Evolutionary conservation across 2,797 vertebrate species (phyloP).

Genomic region (Parotocinclus haroldoi): DNA sequence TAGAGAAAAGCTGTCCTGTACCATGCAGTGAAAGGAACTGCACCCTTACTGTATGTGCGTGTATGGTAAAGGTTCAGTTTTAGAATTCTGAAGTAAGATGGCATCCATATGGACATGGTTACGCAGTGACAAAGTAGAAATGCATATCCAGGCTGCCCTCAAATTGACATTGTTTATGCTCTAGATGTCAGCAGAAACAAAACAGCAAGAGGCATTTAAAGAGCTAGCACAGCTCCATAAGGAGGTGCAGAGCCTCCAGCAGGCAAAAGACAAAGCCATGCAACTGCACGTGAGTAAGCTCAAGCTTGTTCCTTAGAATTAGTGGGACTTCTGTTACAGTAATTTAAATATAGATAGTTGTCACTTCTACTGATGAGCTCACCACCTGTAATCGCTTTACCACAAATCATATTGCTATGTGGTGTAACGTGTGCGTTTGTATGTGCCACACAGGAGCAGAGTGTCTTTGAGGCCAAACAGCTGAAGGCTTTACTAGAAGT

Average conservation of each 20-base stretch:
- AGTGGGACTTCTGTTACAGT: not conserved
- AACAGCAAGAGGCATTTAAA: constrained; percentile 62
- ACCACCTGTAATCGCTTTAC: constrained; percentile 1
- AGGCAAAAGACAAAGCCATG: not conserved
- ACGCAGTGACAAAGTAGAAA: no score
- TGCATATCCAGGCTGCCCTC: no score
- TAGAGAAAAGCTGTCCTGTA: no score
- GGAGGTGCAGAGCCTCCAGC: no score
- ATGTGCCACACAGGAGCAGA: constrained; percentile 59
- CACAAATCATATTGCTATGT: not conserved
- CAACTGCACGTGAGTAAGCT: constrained; percentile 45
- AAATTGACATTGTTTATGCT: not conserved
- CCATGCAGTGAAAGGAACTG: no score
- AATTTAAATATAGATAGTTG: not conserved
- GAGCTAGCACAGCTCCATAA: constrained; percentile 53
- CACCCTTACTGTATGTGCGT: no score
- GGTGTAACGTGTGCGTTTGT: not conserved
- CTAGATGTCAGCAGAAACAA: constrained; percentile 65
- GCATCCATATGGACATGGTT: no score
- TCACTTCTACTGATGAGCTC: not conserved
- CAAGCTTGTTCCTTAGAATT: not conserved
- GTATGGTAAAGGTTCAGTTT: no score
- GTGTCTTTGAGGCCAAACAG: constrained; percentile 58
- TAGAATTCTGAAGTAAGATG: no score
- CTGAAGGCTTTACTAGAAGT: constrained; percentile 63